phyloP scores from a whole-genome alignment of 2,113 vertebrate genomes.

The Cervus canadensis region DNA sequence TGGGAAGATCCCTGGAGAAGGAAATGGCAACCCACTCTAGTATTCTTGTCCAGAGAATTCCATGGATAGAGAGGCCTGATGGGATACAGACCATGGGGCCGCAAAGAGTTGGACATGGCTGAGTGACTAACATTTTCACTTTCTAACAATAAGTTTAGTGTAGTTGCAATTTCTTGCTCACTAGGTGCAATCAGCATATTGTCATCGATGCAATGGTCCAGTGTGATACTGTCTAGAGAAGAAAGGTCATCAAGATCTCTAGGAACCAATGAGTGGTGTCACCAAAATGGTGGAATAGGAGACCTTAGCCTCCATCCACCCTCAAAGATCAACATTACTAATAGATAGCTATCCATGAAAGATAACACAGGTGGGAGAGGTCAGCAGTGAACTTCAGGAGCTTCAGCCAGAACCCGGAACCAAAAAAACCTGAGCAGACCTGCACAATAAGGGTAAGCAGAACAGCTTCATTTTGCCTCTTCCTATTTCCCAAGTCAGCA shows the following conservation, averaged over 20 bases:
- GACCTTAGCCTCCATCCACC: background rate
- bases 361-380: background rate
- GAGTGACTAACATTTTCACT: background rate
- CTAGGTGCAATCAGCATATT: background rate
- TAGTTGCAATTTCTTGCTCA: background rate
- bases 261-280: background rate
- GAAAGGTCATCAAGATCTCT: background rate
- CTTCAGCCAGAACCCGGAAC: background rate
- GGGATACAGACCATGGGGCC: background rate
- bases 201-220: background rate
- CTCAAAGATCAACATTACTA: background rate
- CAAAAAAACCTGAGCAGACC: background rate
- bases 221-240: background rate
- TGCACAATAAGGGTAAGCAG: background rate
- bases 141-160: background rate
- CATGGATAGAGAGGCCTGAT: background rate
- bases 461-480: background rate
- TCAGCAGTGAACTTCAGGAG: background rate
- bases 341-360: background rate
- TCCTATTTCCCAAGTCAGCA: background rate
- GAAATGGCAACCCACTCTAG: background rate
- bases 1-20: background rate
- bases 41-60: background rate
- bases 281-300: background rate
- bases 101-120: background rate